These are phyloP conservation scores for Drosophila pullipes DNA, from an alignment of 2,888 invertebrate species.

Conservation along the genomic window DNA sequence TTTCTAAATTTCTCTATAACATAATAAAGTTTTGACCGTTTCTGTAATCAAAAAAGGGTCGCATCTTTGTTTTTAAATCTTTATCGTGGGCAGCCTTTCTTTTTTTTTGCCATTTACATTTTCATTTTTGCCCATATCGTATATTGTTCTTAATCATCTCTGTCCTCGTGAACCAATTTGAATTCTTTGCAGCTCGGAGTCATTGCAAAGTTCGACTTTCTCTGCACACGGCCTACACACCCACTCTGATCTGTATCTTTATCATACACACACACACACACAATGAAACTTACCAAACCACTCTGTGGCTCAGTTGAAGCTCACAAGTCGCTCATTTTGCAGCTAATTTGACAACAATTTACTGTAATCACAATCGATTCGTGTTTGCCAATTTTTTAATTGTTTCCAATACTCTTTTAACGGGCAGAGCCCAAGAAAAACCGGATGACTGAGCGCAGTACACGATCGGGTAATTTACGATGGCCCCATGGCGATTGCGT, in stretches of 20 bases:
- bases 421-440: slow-evolving; percentile 28
- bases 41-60: neutral
- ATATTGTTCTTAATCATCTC: slow-evolving; percentile 8
- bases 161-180: slow-evolving; percentile 41
- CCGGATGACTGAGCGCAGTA: slow-evolving; percentile 51
- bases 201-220: slow-evolving; percentile 61
- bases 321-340: slow-evolving; percentile 75
- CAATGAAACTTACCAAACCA: neutral
- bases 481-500: slow-evolving; percentile 78
- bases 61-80: neutral
- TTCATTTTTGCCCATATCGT: neutral
- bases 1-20: neutral
- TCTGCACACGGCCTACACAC: slow-evolving; percentile 42
- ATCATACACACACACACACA: slow-evolving; percentile 31
- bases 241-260: slow-evolving; percentile 39
- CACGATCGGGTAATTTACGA: slow-evolving; percentile 83
- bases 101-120: neutral
- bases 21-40: too few species aligned
- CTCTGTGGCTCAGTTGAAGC: slow-evolving; percentile 16
- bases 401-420: slow-evolving; percentile 82
- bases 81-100: neutral
- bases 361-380: slow-evolving; percentile 84
- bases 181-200: slow-evolving; percentile 14
- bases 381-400: slow-evolving; percentile 85
- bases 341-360: slow-evolving; percentile 83